These are phyloP conservation scores for Carterocephalus palaemon DNA, from an alignment of 2,888 invertebrate genomes.

Conservation along the genomic window DNA sequence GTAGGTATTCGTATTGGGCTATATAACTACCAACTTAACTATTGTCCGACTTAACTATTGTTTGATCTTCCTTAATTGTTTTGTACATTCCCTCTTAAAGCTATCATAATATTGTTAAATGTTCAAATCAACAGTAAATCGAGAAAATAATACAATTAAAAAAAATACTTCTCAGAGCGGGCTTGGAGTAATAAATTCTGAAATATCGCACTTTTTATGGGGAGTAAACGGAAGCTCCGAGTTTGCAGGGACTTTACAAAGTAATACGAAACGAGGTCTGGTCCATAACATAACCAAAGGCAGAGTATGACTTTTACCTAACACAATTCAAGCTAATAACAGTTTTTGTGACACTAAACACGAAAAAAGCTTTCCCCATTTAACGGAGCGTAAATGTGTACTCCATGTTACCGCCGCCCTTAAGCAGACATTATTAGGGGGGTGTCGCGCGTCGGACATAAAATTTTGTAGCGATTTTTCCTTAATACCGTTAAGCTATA, in stretches of 20 bases:
- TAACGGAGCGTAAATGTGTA: slow-evolving; percentile 78
- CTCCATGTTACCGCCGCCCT: slow-evolving; percentile 74
- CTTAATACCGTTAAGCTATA: slow-evolving; percentile 62
- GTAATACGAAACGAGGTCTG: slow-evolving; percentile 12
- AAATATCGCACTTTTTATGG: neutral
- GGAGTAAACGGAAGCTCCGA: too few species aligned
- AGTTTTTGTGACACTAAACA: slow-evolving; percentile 79
- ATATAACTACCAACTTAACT: too few species aligned
- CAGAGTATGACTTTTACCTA: slow-evolving; percentile 43
- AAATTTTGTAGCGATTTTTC: slow-evolving; percentile 76
- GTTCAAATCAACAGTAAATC: too few species aligned
- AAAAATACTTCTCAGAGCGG: too few species aligned
- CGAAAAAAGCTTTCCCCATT: slow-evolving; percentile 78
- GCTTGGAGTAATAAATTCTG: neutral
- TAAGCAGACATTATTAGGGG: slow-evolving; percentile 78
- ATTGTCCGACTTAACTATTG: too few species aligned
- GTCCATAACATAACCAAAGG: slow-evolving; percentile 29
- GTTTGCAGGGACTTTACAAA: slow-evolving; percentile 2
- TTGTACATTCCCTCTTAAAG: too few species aligned
- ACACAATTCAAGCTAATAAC: slow-evolving; percentile 76
- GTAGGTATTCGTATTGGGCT: too few species aligned
- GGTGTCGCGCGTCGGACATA: slow-evolving; percentile 67
- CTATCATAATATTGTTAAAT: too few species aligned
- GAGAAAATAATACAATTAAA: too few species aligned
- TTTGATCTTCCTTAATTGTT: too few species aligned